Base-by-base conservation (phyloP, 2,797 vertebrate species). In the Picus viridis region DNA sequence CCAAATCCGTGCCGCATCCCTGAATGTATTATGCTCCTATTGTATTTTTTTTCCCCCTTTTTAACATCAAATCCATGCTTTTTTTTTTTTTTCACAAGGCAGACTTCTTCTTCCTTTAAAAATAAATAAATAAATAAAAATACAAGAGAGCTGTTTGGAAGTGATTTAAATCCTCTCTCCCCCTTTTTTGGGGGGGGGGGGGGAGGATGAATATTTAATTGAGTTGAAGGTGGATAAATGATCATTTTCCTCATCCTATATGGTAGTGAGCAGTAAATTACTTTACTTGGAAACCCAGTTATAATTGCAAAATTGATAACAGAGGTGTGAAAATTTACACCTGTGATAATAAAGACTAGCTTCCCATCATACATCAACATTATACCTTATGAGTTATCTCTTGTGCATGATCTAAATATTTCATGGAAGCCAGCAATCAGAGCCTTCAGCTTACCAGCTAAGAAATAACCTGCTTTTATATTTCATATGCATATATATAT, bases 261-360 rank as follows among this genome's bases (percentile, higher is more conserved):
- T 65, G 49, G 76, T 93, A 88, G 88, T 5, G 72, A 96, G 83
- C 43, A 93, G 94, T 96, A 96, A 96, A 95, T 96, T 96, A 93
- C 87, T 88, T 92, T 94, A 89, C 92, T 7, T 0, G 54, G 83
- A 93, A 96, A 91, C 74, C 65, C 81, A 24, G 93, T 89, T 93
- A 82, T 94, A 96, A 95, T 94, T 96, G 94, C 92, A 94, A 96
- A 97, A 96, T 93, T 93, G 95, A 96, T 96, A 97, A 96, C 81
- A 91, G 87, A 94, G 86, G 85, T 95, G 96, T 95, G 93, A 97
- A 94, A 96, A 93, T 95, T 92, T 97, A 96, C 91, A 95, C 94
- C 92, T 94, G 92, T 69, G 96, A 90, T 96, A 94, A 95, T 96
- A 94, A 96, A 95, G 90, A 29, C 63, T 91, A 83, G 85, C 85